Conservation (phyloP, 2,888 invertebrate genomes). For the Graphium colonna region DNA sequence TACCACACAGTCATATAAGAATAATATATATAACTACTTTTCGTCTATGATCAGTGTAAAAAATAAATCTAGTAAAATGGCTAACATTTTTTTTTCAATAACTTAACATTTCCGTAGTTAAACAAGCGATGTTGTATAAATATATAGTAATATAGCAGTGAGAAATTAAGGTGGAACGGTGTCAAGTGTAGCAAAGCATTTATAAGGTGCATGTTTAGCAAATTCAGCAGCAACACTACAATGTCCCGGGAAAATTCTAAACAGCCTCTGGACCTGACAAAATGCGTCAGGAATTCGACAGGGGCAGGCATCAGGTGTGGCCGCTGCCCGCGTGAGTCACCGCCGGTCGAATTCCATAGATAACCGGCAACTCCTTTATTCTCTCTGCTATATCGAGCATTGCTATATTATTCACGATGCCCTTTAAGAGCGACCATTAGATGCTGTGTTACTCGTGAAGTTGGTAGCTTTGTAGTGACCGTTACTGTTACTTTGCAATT, state of each 20-base stretch:
- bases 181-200: no score
- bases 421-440: constrained; percentile 56
- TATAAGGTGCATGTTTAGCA: no score
- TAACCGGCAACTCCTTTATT: constrained; percentile 67
- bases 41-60: no score
- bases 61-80: no score
- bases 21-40: no score
- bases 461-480: constrained; percentile 45
- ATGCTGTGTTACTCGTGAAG: constrained; percentile 39
- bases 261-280: constrained; percentile 32
- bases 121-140: no score
- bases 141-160: no score
- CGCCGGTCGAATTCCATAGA: constrained; percentile 68
- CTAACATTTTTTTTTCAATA: no score
- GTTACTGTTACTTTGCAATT: constrained; percentile 43
- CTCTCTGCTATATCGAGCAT: constrained; percentile 49
- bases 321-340: constrained; percentile 62
- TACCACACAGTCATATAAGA: no score
- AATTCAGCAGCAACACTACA: no score
- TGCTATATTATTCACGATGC: constrained; percentile 57
- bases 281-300: constrained; percentile 58
- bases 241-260: constrained; percentile 19
- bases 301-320: constrained; percentile 70
- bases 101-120: no score
- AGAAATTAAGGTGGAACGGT: no score